Percentiles rank a stretch among this genome's conserved stretches.
phyloP scores from a whole-genome alignment of 2,113 vertebrate species.

The Bujurquina vittata region DNA sequence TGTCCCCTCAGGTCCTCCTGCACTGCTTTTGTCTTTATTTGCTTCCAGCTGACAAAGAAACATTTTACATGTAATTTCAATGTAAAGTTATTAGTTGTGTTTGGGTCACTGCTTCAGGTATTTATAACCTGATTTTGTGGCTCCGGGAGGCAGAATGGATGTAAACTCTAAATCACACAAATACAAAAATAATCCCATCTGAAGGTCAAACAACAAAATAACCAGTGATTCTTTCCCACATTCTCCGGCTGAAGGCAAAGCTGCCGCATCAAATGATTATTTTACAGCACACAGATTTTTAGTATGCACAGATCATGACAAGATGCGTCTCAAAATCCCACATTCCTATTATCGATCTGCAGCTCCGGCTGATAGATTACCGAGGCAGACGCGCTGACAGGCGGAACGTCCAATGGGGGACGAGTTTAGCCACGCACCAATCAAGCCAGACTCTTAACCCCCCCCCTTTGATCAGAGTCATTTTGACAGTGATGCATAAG shows the following conservation, averaged over 20 bases:
- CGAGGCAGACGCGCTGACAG: constrained; percentile 65
- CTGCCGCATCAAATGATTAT: constrained; percentile 10
- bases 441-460: constrained; percentile 51
- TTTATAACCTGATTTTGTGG: too few species aligned
- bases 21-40: too few species aligned
- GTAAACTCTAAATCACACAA: not conserved
- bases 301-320: constrained; percentile 53
- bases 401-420: constrained; percentile 60
- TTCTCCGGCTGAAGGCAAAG: not conserved
- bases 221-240: not conserved
- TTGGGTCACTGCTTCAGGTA: too few species aligned
- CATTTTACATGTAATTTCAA: too few species aligned
- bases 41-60: too few species aligned
- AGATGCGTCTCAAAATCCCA: constrained; percentile 59
- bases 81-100: too few species aligned
- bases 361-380: constrained; percentile 73
- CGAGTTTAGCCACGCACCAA: constrained; percentile 59
- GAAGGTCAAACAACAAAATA: not conserved
- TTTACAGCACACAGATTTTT: constrained; percentile 39
- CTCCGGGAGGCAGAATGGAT: not conserved
- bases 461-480: constrained; percentile 61
- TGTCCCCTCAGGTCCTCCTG: not conserved
- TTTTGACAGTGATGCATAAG: constrained; percentile 77
- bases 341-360: constrained; percentile 72
- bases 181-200: not conserved